These are phyloP conservation scores for Chitala chitala DNA, from an alignment of 2,113 vertebrate species.

Conservation along the genomic window DNA sequence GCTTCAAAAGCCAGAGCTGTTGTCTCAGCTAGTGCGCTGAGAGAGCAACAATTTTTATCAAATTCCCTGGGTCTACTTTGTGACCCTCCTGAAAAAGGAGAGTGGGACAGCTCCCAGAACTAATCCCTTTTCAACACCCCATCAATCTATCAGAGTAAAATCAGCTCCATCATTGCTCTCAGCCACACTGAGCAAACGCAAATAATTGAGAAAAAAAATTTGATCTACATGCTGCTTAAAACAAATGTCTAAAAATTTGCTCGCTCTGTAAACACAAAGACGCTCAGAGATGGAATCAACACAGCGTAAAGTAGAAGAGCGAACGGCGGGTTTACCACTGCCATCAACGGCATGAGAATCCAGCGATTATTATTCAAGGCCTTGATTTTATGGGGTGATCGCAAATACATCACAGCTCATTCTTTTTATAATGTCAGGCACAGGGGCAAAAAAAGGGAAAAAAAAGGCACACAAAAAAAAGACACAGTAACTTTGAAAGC, in stretches of 20 bases:
- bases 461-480: not conserved
- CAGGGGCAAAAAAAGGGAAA: no score
- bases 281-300: constrained; percentile 18
- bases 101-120: no score
- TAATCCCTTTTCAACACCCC: no score
- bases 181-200: constrained; percentile 38
- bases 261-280: constrained; percentile 39
- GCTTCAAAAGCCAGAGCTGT: no score
- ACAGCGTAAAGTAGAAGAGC: constrained; percentile 6
- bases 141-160: no score
- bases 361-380: not conserved
- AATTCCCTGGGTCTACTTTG: no score
- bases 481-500: constrained; percentile 15
- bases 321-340: not conserved
- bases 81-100: no score
- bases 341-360: not conserved
- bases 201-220: constrained; percentile 42
- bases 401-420: not conserved
- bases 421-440: not conserved
- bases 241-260: constrained; percentile 32
- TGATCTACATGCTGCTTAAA: constrained; percentile 35
- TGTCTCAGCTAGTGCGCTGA: no score
- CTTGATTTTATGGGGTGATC: not conserved
- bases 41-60: no score
- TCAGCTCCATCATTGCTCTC: constrained; percentile 39